A percentile compares a stretch with the other conserved stretches of the same genome.
Conservation (phyloP, 2,113 vertebrate genomes). For the Elephantulus edwardii region DNA sequence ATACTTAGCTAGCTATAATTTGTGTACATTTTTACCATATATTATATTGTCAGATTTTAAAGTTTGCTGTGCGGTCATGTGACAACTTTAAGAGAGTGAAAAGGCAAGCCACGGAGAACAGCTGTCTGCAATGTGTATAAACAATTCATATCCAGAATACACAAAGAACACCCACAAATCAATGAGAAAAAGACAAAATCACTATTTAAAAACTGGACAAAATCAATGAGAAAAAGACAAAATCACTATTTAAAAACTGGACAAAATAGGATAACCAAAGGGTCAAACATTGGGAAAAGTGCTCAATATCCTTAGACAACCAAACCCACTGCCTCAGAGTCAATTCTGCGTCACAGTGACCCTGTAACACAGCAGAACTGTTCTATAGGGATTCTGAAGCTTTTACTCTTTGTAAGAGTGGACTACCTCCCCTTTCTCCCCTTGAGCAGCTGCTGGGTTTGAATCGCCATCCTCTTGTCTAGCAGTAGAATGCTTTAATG, state of each 20-base stretch:
- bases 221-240: slow-evolving; percentile 6
- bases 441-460: no score
- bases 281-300: background rate
- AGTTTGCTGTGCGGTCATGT: slow-evolving; percentile 16
- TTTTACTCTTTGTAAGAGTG: no score
- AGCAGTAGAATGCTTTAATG: no score
- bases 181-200: background rate
- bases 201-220: background rate
- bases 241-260: background rate
- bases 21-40: slow-evolving; percentile 15
- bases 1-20: background rate
- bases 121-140: background rate
- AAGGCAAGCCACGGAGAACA: background rate
- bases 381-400: no score
- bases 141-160: background rate
- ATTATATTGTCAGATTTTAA: background rate
- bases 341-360: no score
- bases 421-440: no score
- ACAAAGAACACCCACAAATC: background rate
- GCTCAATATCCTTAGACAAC: no score
- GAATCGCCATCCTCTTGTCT: no score
- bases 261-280: background rate
- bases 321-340: no score
- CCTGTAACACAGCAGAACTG: no score
- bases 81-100: background rate